phyloP scores from a whole-genome alignment of 1,140 invertebrate species.

The Zaprionus kolodkinae region DNA sequence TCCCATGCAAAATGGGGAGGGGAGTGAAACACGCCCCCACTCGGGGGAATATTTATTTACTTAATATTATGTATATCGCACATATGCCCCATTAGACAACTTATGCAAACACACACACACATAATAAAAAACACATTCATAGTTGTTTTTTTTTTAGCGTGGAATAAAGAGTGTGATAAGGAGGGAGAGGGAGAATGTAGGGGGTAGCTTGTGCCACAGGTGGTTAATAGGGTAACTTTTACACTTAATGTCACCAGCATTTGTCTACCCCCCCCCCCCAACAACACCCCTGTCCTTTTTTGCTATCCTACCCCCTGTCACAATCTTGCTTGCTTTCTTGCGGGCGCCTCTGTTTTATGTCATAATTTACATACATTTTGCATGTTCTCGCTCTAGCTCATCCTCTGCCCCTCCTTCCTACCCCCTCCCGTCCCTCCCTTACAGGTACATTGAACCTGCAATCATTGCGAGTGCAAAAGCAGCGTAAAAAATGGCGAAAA shows the following conservation, averaged over 20 bases:
- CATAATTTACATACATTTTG: slow-evolving; percentile 82
- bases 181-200: background rate
- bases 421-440: background rate
- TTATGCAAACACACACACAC: slow-evolving; percentile 45
- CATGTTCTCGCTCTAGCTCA: slow-evolving; percentile 51
- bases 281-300: background rate
- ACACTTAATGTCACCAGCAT: slow-evolving; percentile 68
- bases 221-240: slow-evolving; percentile 79
- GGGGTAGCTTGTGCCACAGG: slow-evolving; percentile 62
- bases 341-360: slow-evolving; percentile 54
- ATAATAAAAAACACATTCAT: slow-evolving; percentile 70
- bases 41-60: slow-evolving; percentile 64
- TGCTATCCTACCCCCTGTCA: background rate
- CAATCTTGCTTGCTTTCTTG: slow-evolving; percentile 11
- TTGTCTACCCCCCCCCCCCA: slow-evolving; percentile 9
- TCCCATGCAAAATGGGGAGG: slow-evolving; percentile 48
- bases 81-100: slow-evolving; percentile 73
- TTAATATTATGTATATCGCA: slow-evolving; percentile 69
- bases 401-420: background rate
- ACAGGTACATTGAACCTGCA: slow-evolving; percentile 78
- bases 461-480: slow-evolving; percentile 52
- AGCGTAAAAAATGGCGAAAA: background rate
- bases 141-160: slow-evolving; percentile 38
- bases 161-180: background rate
- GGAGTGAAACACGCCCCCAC: slow-evolving; percentile 4